Conservation (phyloP, 2,797 vertebrate species). For the Myoxocephalus aenaeus region DNA sequence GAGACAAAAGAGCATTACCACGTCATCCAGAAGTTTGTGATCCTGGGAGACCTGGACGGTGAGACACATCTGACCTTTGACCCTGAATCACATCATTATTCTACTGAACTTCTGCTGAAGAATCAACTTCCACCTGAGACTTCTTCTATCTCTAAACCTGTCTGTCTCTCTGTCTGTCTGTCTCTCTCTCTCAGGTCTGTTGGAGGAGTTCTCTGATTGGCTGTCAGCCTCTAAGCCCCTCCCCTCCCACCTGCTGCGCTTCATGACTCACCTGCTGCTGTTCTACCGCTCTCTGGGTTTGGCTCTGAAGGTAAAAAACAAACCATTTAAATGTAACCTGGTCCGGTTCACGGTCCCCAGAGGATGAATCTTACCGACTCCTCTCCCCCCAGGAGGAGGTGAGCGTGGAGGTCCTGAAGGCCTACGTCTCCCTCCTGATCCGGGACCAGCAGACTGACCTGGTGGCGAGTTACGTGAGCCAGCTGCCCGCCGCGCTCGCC, state of each 20-base stretch:
- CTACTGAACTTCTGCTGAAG: too few relatives aligned
- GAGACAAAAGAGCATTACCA: conserved; percentile 96
- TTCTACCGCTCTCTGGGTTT: conserved; percentile 95
- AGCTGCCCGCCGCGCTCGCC: conserved; percentile 88
- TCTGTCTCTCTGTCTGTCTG: neutral
- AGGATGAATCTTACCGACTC: too few relatives aligned
- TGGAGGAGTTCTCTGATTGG: conserved; percentile 95
- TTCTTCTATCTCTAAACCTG: neutral
- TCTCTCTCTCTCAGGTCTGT: conserved; percentile 82
- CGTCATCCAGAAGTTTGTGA: conserved; percentile 94
- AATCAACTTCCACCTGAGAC: neutral
- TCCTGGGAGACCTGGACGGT: conserved; percentile 95
- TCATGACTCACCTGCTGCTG: conserved; percentile 94
- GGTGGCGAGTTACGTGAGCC: conserved; percentile 94
- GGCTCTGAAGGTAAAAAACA: conserved; percentile 88
- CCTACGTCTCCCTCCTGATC: conserved; percentile 91
- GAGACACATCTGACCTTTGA: conserved; percentile 37
- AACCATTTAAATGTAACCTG: neutral
- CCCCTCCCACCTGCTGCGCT: conserved; percentile 95
- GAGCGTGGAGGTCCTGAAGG: conserved; percentile 91
- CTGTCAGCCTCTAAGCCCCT: conserved; percentile 87
- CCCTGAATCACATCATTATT: neutral
- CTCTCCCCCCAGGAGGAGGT: conserved; percentile 88
- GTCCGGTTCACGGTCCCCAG: too few relatives aligned
- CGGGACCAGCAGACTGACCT: conserved; percentile 89